Percentiles rank a stretch among this genome's conserved stretches.
These are phyloP conservation scores for Hemaris fuciformis DNA, from an alignment of 2,888 invertebrate genomes.

Conservation along the genomic window DNA sequence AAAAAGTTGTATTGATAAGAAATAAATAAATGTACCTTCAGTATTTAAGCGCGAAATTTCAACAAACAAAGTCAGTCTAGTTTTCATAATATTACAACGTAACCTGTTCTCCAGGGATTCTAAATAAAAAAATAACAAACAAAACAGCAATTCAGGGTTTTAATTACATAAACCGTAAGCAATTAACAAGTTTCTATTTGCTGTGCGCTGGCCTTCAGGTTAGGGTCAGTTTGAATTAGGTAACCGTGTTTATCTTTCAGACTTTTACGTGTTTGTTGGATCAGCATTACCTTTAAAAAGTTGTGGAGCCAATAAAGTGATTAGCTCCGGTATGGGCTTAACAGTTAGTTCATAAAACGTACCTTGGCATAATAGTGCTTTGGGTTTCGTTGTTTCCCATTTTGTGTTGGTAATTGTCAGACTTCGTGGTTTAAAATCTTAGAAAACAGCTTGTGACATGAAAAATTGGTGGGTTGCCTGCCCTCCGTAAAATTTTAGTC, in stretches of 20 bases:
- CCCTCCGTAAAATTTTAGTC: no score
- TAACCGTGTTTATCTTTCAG: not conserved
- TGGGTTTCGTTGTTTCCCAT: not conserved
- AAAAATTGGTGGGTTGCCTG: no score
- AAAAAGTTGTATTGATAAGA: no score
- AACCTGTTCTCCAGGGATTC: not conserved
- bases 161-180: not conserved
- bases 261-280: not conserved
- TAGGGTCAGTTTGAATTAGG: not conserved
- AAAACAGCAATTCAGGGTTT: not conserved
- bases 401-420: no score
- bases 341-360: not conserved
- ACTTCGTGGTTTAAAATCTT: no score
- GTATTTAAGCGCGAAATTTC: no score
- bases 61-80: no score
- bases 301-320: not conserved
- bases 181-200: not conserved
- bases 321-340: not conserved
- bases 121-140: not conserved
- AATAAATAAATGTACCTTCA: no score
- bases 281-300: not conserved
- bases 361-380: not conserved
- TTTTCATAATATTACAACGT: no score
- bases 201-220: not conserved
- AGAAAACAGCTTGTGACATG: no score